These are phyloP conservation scores for Cinara cedri DNA, from an alignment of 2,888 invertebrate species.

Conservation along the genomic window DNA sequence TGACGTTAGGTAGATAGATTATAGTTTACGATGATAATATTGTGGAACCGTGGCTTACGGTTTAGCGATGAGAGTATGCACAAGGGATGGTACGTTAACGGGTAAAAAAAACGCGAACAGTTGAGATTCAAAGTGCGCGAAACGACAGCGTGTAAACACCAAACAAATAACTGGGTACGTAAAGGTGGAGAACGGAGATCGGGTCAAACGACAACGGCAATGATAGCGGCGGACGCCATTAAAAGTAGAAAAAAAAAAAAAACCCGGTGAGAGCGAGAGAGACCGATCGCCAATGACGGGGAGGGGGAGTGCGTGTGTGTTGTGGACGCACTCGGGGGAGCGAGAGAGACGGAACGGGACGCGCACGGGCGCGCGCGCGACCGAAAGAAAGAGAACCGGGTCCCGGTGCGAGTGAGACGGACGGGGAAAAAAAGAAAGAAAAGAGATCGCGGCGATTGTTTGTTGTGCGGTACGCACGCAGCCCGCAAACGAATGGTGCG, in stretches of 20 bases:
- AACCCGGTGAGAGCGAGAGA: constrained; percentile 4
- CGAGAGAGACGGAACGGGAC: constrained; percentile 39
- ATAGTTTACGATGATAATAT: background rate
- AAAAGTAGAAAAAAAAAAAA: constrained; percentile 34
- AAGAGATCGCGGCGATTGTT: constrained; percentile 38
- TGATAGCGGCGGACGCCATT: constrained; percentile 50
- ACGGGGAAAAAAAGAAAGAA: background rate
- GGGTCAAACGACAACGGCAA: constrained; percentile 18
- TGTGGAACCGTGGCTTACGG: background rate
- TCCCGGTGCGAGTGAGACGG: constrained; percentile 7
- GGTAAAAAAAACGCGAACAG: background rate
- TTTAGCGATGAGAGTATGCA: background rate
- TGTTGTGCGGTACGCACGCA: constrained; percentile 18
- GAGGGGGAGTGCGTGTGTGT: background rate
- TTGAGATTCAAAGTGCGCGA: background rate
- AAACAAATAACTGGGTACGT: background rate
- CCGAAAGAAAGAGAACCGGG: constrained; percentile 18
- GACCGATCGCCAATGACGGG: background rate
- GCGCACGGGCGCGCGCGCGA: constrained; percentile 25
- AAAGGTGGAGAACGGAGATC: background rate
- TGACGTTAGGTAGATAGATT: background rate
- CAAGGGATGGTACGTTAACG: background rate
- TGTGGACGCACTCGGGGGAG: background rate
- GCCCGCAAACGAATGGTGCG: background rate
- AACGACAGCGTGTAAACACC: background rate